phyloP scores from a whole-genome alignment of 2,797 vertebrate species.

The Iguana delicatissima region DNA sequence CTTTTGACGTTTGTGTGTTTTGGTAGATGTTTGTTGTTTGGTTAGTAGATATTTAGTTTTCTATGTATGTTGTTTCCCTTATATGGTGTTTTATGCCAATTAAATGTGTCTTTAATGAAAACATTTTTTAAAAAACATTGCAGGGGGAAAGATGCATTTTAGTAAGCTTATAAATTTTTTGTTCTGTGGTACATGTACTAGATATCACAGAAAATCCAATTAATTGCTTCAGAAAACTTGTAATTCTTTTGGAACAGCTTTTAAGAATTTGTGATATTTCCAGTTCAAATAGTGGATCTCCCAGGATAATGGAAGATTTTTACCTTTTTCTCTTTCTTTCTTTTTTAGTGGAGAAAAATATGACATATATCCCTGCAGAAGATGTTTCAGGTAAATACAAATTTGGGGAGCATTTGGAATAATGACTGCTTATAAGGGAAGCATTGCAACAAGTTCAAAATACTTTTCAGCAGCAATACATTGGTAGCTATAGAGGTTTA shows the following conservation, averaged over 20 bases:
- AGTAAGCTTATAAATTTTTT: background rate
- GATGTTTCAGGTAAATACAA: conserved; percentile 80
- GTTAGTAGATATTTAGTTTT: too few species aligned
- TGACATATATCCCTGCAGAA: conserved; percentile 81
- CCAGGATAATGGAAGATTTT: conserved; percentile 33
- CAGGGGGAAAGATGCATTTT: background rate
- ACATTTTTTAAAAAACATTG: too few species aligned
- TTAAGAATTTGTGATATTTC: background rate
- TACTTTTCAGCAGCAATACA: background rate
- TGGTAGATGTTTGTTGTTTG: too few species aligned
- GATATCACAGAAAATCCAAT: background rate
- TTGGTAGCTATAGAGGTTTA: background rate
- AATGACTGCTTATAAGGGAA: background rate
- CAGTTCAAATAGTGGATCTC: background rate
- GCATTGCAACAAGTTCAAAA: background rate
- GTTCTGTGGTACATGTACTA: background rate
- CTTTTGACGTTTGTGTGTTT: too few species aligned
- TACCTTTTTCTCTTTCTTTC: conserved; percentile 40
- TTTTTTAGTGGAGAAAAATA: conserved; percentile 78
- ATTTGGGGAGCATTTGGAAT: background rate
- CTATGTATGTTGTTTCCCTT: too few species aligned
- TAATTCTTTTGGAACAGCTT: too few species aligned
- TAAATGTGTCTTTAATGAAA: background rate
- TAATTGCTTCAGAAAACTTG: background rate
- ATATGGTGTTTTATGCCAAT: too few species aligned